phyloP scores from a whole-genome alignment of 2,113 vertebrate species.

The Nyctibius bracteatus region DNA sequence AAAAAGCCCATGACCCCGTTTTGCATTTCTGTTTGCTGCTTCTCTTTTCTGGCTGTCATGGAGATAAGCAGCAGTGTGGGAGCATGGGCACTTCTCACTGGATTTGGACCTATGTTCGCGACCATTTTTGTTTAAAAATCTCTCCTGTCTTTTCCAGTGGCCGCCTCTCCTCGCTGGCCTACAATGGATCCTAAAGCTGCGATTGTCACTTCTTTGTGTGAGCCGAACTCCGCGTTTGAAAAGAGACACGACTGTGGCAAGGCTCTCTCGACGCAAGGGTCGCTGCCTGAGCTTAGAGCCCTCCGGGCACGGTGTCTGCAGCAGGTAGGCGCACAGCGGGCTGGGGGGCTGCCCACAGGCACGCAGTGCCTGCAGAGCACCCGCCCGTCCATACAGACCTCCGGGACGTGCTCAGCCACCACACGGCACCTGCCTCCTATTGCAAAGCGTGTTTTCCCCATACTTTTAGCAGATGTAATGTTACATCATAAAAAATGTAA shows the following conservation, averaged over 20 bases:
- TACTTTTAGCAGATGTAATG: neutral
- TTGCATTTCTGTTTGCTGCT: neutral
- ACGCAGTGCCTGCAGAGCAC: neutral
- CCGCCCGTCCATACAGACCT: rapidly evolving
- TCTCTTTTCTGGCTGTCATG: neutral
- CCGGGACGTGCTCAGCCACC: neutral
- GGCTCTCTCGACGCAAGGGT: rapidly evolving
- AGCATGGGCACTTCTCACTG: neutral
- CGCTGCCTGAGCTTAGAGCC: rapidly evolving
- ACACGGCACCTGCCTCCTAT: neutral
- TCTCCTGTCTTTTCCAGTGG: neutral
- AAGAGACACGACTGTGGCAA: too few species aligned
- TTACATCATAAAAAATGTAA: neutral
- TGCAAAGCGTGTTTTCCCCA: neutral
- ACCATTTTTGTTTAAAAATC: neutral
- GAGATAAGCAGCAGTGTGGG: neutral
- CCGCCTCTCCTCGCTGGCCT: neutral
- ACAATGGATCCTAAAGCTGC: neutral
- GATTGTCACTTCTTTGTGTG: neutral
- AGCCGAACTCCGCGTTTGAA: neutral
- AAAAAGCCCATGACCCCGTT: neutral
- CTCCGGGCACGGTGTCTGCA: neutral
- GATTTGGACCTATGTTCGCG: neutral
- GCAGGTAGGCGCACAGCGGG: rapidly evolving
- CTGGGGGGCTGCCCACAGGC: neutral